phyloP scores from a whole-genome alignment of 2,888 invertebrate genomes.

The Alviniconcha strummeri region DNA sequence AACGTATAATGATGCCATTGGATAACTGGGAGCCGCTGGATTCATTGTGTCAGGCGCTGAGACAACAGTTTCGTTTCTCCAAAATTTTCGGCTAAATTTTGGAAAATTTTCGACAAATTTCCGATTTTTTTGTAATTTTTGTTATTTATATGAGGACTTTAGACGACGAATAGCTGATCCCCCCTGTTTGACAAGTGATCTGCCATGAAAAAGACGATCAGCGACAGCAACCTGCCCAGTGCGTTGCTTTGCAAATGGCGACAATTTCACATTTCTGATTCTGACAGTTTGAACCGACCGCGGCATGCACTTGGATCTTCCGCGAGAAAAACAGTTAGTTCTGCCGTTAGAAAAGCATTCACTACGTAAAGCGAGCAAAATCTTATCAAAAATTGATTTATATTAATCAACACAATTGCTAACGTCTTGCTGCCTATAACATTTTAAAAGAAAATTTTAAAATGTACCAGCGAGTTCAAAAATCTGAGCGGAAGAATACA shows the following conservation, averaged over 20 bases:
- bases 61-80: background rate
- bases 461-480: background rate
- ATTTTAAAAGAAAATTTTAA: background rate
- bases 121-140: slow-evolving; percentile 33
- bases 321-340: slow-evolving; percentile 17
- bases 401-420: background rate
- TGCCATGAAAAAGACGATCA: slow-evolving; percentile 33
- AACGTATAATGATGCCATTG: slow-evolving; percentile 94
- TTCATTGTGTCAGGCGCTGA: slow-evolving; percentile 32
- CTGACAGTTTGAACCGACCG: slow-evolving; percentile 31
- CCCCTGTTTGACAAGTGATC: slow-evolving; percentile 29
- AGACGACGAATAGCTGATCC: slow-evolving; percentile 16
- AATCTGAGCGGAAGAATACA: too few relatives aligned
- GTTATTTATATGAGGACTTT: slow-evolving; percentile 1
- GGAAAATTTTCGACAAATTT: background rate
- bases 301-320: background rate
- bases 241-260: slow-evolving; percentile 23
- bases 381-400: background rate
- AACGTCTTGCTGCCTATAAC: background rate
- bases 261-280: slow-evolving; percentile 23
- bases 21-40: slow-evolving; percentile 60
- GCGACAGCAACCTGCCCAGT: slow-evolving; percentile 31
- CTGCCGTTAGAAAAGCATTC: background rate
- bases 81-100: background rate
- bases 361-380: background rate